phyloP scores from a whole-genome alignment of 92 coral and sea anemone genomes.

The Siderastrea radians region DNA sequence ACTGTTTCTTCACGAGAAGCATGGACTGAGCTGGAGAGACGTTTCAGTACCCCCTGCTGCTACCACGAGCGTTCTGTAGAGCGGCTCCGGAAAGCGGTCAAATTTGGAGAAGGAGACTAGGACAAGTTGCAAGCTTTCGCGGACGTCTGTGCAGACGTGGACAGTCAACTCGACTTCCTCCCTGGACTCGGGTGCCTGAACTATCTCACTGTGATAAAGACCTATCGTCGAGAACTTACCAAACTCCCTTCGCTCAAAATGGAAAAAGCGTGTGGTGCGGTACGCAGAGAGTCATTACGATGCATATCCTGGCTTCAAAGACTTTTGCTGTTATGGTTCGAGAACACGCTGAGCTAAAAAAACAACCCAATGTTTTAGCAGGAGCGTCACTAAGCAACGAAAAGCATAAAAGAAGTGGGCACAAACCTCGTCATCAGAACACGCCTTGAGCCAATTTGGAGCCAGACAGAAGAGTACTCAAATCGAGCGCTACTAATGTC shows the following conservation, averaged over 20 bases:
- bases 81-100: constrained; percentile 11
- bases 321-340: not conserved
- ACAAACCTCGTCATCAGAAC: not conserved
- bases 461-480: not conserved
- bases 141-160: constrained; percentile 30
- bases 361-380: no score
- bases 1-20: not conserved
- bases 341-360: not conserved
- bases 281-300: not conserved
- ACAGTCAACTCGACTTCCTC: constrained; percentile 22
- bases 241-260: constrained; percentile 3
- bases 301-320: not conserved
- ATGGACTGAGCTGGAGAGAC: constrained; percentile 24
- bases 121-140: constrained; percentile 29
- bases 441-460: not conserved
- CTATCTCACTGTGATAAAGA: constrained; percentile 17
- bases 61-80: not conserved
- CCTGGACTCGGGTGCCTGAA: constrained; percentile 47
- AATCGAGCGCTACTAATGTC: not conserved
- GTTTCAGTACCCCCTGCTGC: constrained; percentile 8
- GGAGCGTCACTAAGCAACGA: no score
- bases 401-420: no score
- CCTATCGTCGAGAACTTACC: constrained; percentile 37
- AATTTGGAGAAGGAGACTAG: constrained; percentile 2
- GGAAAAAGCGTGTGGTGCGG: constrained; percentile 3